A percentile compares a stretch with the other conserved stretches of the same genome.
Conservation (phyloP, 2,888 invertebrate genomes). For the Watsonalla cultraria region DNA sequence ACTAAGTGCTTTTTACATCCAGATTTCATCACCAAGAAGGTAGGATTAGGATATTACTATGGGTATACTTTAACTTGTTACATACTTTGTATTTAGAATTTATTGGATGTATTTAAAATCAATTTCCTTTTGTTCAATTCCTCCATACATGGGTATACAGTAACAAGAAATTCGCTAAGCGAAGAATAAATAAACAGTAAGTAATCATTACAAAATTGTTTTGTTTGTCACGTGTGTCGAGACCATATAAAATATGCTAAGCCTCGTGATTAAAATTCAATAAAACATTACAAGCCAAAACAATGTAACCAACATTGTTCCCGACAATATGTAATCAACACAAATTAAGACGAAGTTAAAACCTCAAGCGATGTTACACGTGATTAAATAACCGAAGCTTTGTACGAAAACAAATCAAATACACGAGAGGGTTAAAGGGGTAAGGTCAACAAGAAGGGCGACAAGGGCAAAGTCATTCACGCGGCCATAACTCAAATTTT, state of each 20-base stretch:
- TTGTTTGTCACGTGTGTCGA: too few relatives aligned
- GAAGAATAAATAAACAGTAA: too few relatives aligned
- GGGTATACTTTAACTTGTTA: too few relatives aligned
- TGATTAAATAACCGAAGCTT: not conserved
- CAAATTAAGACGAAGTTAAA: not conserved
- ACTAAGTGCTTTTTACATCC: too few relatives aligned
- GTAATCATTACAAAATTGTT: too few relatives aligned
- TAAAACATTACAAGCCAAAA: not conserved
- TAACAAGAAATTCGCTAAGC: too few relatives aligned
- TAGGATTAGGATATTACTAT: too few relatives aligned
- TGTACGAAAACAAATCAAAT: not conserved
- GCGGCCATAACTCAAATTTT: constrained; percentile 28
- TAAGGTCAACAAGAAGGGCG: not conserved
- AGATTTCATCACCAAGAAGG: too few relatives aligned
- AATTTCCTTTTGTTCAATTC: not conserved
- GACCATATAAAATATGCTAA: too few relatives aligned
- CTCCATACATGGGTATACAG: too few relatives aligned
- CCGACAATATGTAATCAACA: not conserved
- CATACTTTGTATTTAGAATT: too few relatives aligned
- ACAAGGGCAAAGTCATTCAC: constrained; percentile 19
- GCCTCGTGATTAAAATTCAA: not conserved
- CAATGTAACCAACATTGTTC: not conserved
- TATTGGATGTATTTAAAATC: too few relatives aligned
- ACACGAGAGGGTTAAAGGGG: not conserved
- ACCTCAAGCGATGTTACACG: not conserved